Base-by-base conservation (phyloP, 2,113 vertebrate genomes). In the Solenodon paradoxus region DNA sequence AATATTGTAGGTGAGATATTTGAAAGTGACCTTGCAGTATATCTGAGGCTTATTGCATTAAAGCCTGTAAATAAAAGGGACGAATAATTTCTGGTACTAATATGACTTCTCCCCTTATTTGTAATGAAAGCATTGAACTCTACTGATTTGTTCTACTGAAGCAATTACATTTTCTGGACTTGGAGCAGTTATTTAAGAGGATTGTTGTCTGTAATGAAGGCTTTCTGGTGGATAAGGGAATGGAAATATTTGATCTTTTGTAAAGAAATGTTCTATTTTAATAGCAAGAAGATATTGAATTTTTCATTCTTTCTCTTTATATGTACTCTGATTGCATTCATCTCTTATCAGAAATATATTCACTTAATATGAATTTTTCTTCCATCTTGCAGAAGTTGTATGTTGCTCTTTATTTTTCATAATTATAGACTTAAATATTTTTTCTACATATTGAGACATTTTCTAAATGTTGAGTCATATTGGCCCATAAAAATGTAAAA, bases 111-210 rank as follows among this genome's bases (percentile, higher is more conserved):
- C 38, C 4, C 51, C 71, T 95, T 88, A 90, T 90, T 97, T 77
- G 49, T 96, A 96, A 96, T 97, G 95, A 96, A 96, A 97, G 92
- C 35, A 81, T 71, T 97, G 96, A 96, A 97, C 80, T 96, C 64
- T 53, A 61, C 87, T 88, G 79, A 93, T 97, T 81, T 95, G 81
- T 94, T 94, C 81, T 38, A 69, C 71, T 69, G 55, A 93, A 94
- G 80, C 80, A 93, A 94, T 97, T 96, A 83, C 66, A 95, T 96
- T 95, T 92, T 88, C 95, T 95, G 49, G 55, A 96, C 61, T 79
- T 96, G 11, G 22, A 71, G 6, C 42, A 55, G 71, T 94, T 96
- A 90, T 69, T 96, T 96, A 95, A 97, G 95, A 97, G 83, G 75
- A 95, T 95, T 90, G n/a, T 78, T 89, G 40, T 93, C 64, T 97